Evolutionary conservation across 1,140 invertebrate species (phyloP), one percentile per base, ranked within the genome.

Genomic region (Polypedilum vanderplanki): DNA sequence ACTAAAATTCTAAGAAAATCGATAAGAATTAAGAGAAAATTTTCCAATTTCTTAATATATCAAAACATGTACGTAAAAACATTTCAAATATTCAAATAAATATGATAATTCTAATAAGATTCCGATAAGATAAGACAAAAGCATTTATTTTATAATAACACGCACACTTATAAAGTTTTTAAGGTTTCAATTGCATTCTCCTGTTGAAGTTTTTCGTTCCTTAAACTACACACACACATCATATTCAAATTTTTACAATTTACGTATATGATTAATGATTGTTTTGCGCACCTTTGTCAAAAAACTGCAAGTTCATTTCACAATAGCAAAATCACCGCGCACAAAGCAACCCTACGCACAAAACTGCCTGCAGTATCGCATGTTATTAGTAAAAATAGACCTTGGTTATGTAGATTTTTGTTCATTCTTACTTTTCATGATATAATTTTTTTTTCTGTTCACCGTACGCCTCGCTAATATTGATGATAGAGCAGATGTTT

Each of bases 251-350:
- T 33, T 33, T 5, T 33, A 33, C n/a, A 33, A 33, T 33, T 33
- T 33, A 33, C 24, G 24, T 33, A 33, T 33, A 5, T 33, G 24
- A 33, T 33, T 33, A 33, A 33, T 33, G 24, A 33, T 5, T 33
- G n/a, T n/a, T 5, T 33, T 33, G 24, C 24, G 24, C 1, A 33
- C 24, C 24, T 33, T 33, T 33, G 24, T 33, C 5, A 4, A 57
- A 57, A 57, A 57, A 57, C 15, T 57, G 46, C 46, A 57, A 57
- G 46, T 57, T 57, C 46, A 57, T 57, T 57, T 57, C 46, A 57
- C 12, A 57, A 46, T 15, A 57, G n/a, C 10, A 57, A 57, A 57
- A 57, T 15, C n/a, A n/a, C 46, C 24, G 24, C 24, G 24, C 1
- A 33, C 24, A 33, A 33, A 33, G 24, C 24, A 33, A 57, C 46